Evolutionary conservation across 2,888 invertebrate genomes (phyloP).

Genomic region (Callimorpha dominula): DNA sequence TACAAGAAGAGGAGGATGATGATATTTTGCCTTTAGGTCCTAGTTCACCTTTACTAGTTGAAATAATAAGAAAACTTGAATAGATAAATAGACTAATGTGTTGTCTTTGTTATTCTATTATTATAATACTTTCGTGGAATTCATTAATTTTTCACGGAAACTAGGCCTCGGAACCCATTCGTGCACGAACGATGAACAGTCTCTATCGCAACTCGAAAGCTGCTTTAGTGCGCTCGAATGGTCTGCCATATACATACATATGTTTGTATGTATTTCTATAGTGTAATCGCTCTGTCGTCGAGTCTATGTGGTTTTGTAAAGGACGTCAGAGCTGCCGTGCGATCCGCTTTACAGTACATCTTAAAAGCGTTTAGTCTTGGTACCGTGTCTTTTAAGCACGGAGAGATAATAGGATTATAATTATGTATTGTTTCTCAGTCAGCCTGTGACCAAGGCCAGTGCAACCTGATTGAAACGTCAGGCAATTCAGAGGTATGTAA

Average conservation of each 20-base stretch:
- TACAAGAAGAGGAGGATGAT: no score
- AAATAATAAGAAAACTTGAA: no score
- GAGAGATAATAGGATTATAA: neutral
- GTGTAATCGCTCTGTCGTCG: neutral
- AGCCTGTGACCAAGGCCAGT: no score
- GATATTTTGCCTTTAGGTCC: no score
- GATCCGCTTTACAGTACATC: neutral
- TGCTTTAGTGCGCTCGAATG: neutral
- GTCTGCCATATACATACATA: neutral
- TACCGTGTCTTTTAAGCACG: neutral
- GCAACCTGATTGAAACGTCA: no score
- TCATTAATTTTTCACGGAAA: neutral
- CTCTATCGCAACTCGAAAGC: neutral
- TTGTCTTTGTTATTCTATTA: neutral
- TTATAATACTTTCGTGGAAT: neutral
- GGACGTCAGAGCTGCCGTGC: neutral
- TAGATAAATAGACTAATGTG: no score
- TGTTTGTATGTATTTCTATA: neutral
- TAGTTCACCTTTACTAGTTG: no score
- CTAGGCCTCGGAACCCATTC: neutral
- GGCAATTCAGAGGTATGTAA: no score
- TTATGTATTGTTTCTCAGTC: no score
- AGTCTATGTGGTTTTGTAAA: neutral
- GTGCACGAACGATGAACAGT: neutral
- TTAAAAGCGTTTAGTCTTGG: neutral